Evolutionary conservation across 2,797 vertebrate species (phyloP), one percentile per base, ranked within the genome.

Genomic region (Epinephelus malabaricus): DNA sequence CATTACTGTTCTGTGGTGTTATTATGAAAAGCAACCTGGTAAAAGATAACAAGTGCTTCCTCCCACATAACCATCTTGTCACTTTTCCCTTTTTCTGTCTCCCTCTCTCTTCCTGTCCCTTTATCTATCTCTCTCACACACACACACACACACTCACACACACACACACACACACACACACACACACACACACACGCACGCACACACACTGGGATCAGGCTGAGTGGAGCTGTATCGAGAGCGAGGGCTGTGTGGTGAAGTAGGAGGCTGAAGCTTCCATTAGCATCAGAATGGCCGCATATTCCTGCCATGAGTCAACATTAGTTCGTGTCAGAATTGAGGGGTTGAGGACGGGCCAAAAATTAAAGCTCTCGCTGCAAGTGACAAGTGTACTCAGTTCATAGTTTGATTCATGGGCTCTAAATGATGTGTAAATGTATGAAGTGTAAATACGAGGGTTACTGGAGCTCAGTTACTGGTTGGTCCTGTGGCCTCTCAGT

Each of bases 281-380:
- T 95, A 92, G 91, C 95, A 95, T 95, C 81, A 94, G 88, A 95
- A 95, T 93, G 84, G 86, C 75, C 79, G 69, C 88, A 94, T 94
- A 93, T 93, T 95, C 92, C 90, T 85, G 88, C 89, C 82, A 84
- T 92, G 91, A 94, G 92, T 94, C 94, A 95, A 95, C 94, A 95
- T 95, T 95, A 93, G 91, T 93, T 92, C 85, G 90, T 91, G 84
- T 90, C 90, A 92, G 89, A 92, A 90, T 75, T 79, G 85, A 87
- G 82, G 83, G 87, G 84, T 90, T 86, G 85, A 92, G 80, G 80
- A 87, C 58, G 34, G 85, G 79, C 78, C 85, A 82, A 78, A 90
- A 86, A 88, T 77, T 61, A 74, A 50, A 86, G 53, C 81, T 82
- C 78, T 79, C 58, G 63, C 70, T 76, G 38, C 64, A 47, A 34